Evolutionary conservation across 2,797 vertebrate genomes (phyloP), one percentile per base, ranked within the genome.

Genomic region (Oceanodroma leucorhoa): DNA sequence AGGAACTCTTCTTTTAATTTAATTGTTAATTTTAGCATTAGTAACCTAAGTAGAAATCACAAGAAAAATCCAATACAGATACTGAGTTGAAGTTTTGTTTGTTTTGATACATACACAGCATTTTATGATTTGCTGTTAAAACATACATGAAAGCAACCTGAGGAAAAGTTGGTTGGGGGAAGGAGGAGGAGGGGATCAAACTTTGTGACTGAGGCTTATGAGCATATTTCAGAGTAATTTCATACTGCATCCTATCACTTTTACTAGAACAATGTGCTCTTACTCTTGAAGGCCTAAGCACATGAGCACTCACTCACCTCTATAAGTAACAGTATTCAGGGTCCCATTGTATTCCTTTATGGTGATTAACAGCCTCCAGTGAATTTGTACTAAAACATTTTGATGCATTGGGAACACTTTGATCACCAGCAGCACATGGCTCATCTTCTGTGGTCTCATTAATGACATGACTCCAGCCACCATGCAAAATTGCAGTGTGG

Each of bases 1-100:
- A 34, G 71, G 36, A 94, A 60, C 11, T 86, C 29, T 91, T 76
- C 69, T 83, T 79, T 73, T 69, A 88, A 80, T 79, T 73, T 69
- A 88, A 80, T 61, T 22, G 7, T 11, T 87, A 60, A 58, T 72
- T 95, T 97, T 94, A 89, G 30, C 45, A n/a, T 93, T 88, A 61
- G 30, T 45, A 94, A 76, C 83, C 61, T 43, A 84, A 60, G 66
- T 66, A 86, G 41, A 90, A 89, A 58, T 54, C 69, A 65, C 24
- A 72, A 19, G 6, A 14, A 76, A 78, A 91, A 80, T n/a, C 4
- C 34, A 77, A 8, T 19, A 73, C 27, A 71, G 14, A 17, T 61
- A 27, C 7, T 24, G 36, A 71, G 24, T 10, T 34, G 14, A 81
- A 57, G 11, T 72, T 81, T 58, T 65, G 12, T 50, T 64, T 14